Conservation (phyloP, 1,140 invertebrate species). For the Saccostrea cuccullata region DNA sequence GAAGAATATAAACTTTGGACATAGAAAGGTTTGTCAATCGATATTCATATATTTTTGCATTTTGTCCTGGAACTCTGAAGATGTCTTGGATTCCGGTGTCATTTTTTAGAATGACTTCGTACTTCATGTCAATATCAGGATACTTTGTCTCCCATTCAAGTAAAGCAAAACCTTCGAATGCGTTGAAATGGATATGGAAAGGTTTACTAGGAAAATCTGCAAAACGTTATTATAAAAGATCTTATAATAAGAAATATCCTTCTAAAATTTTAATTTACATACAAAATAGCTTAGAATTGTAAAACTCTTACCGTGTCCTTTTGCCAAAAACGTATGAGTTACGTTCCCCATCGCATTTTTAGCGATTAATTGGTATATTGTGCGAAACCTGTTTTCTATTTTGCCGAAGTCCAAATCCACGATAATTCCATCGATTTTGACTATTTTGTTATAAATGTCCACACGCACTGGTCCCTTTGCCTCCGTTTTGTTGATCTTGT, state of each 20-base stretch:
- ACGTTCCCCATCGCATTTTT: not conserved
- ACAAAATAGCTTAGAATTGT: not conserved
- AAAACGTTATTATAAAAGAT: not conserved
- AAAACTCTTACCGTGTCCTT: not conserved
- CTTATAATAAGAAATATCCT: not conserved
- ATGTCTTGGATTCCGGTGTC: not conserved
- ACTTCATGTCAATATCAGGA: not conserved
- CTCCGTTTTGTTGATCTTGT: not conserved
- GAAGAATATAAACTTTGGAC: not conserved
- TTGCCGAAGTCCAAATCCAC: not conserved
- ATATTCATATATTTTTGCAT: not conserved
- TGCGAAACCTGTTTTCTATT: not conserved
- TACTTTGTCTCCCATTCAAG: not conserved
- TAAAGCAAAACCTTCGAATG: not conserved
- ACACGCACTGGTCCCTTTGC: not conserved
- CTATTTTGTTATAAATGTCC: not conserved
- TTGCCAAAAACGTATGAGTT: not conserved
- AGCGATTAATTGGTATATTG: not conserved
- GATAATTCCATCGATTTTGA: not conserved
- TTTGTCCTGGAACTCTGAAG: not conserved
- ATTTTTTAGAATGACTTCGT: not conserved
- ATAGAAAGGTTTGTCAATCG: not conserved
- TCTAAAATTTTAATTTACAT: not conserved
- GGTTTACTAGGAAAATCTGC: constrained; percentile 27
- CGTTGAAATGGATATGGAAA: not conserved